Evolutionary conservation across 2,113 vertebrate genomes (phyloP).

Genomic region (Rhinolophus ferrumequinum): DNA sequence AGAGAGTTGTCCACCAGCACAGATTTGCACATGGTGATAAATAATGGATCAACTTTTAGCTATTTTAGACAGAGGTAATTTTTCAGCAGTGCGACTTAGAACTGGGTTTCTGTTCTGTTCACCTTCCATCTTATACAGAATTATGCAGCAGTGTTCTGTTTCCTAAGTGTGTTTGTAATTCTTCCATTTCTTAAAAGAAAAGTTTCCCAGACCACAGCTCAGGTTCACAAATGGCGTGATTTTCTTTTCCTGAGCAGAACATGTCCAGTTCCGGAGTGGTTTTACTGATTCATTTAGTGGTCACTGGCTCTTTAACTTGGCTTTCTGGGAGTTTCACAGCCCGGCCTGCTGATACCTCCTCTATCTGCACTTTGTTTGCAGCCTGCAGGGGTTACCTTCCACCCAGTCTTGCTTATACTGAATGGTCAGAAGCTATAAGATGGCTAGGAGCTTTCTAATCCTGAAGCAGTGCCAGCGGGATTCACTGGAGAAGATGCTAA

Average conservation of each 20-base stretch:
- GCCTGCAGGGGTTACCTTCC: not conserved
- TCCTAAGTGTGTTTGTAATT: not conserved
- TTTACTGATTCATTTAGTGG: not conserved
- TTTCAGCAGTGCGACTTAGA: conserved; percentile 36
- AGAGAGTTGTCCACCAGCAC: conserved; percentile 43
- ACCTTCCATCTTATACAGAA: not conserved
- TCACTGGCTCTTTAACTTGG: not conserved
- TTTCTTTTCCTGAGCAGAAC: conserved; percentile 10
- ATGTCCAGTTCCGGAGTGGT: not conserved
- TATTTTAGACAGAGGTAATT: conserved; percentile 52
- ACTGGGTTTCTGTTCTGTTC: not conserved
- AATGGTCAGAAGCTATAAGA: not conserved
- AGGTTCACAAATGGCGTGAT: not conserved
- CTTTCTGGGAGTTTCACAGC: not conserved
- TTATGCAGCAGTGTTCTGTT: not conserved
- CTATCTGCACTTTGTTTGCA: not conserved
- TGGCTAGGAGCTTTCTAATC: not conserved
- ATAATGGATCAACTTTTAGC: conserved; percentile 66
- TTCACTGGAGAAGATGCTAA: not conserved
- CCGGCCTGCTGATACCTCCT: not conserved
- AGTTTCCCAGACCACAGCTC: not conserved
- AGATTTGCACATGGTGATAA: conserved; percentile 54
- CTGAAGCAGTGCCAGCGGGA: not conserved
- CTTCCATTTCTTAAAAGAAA: not conserved
- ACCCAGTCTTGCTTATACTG: not conserved